Conservation (phyloP, 2,113 vertebrate genomes). For the Eolophus roseicapilla region DNA sequence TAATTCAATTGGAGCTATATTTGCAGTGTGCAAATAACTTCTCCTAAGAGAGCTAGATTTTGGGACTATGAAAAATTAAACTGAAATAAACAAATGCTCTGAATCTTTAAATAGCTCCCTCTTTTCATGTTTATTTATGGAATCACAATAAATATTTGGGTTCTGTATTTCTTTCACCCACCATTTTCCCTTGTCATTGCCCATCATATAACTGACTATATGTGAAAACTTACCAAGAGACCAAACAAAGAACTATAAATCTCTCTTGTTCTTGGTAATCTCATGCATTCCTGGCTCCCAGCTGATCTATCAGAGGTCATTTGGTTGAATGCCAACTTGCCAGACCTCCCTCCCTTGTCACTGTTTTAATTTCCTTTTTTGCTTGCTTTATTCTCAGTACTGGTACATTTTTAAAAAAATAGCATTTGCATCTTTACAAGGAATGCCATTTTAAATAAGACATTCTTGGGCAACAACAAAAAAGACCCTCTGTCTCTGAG, state of each 20-base stretch:
- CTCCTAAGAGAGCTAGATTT: neutral
- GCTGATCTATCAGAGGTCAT: conserved; percentile 69
- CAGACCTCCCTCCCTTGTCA: conserved; percentile 49
- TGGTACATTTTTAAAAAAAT: conserved; percentile 44
- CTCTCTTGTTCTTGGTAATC: conserved; percentile 44
- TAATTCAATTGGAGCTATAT: neutral
- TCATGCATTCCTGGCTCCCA: conserved; percentile 50
- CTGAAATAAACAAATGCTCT: conserved; percentile 24
- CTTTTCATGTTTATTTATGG: conserved; percentile 25
- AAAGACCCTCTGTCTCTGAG: conserved; percentile 47
- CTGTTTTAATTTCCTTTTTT: conserved; percentile 71
- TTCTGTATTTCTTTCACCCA: neutral
- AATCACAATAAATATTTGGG: conserved; percentile 8
- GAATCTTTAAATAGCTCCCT: conserved; percentile 1
- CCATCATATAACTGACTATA: neutral
- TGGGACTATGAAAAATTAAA: neutral
- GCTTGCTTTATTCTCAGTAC: conserved; percentile 61
- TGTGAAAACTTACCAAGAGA: conserved; percentile 48
- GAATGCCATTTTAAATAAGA: conserved; percentile 69
- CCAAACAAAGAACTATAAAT: conserved; percentile 70
- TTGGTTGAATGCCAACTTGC: conserved; percentile 69
- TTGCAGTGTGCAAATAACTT: neutral
- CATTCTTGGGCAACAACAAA: conserved; percentile 52
- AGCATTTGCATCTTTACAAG: conserved; percentile 47
- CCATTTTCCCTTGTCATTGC: neutral